These are phyloP conservation scores for Drosophila paulistorum DNA, from an alignment of 1,140 invertebrate species.

Conservation along the genomic window DNA sequence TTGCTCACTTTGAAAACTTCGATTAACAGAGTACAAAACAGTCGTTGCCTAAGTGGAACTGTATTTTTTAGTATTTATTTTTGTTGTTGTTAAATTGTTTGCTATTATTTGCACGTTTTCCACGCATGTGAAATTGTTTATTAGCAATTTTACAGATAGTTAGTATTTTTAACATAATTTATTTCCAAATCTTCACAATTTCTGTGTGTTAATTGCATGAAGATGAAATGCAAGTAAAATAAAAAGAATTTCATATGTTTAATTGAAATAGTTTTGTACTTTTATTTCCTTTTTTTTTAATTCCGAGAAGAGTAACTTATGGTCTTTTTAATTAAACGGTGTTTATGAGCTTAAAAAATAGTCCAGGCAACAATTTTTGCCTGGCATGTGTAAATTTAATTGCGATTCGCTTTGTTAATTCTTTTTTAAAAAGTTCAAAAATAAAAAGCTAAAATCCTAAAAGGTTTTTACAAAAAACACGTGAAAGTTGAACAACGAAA, in stretches of 20 bases:
- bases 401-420: too few species aligned
- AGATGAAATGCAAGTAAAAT: constrained; percentile 1
- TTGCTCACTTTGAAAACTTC: neutral
- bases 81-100: constrained; percentile 29
- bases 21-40: neutral
- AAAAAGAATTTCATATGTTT: neutral
- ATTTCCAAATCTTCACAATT: constrained; percentile 31
- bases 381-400: too few species aligned
- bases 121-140: constrained; percentile 35
- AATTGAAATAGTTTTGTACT: neutral
- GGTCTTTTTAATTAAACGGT: too few species aligned
- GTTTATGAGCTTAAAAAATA: too few species aligned
- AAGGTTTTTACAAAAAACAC: too few species aligned
- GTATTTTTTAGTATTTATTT: neutral
- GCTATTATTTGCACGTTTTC: constrained; percentile 68
- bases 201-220: constrained; percentile 34
- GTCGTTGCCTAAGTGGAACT: neutral
- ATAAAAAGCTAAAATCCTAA: too few species aligned
- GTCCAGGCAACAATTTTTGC: too few species aligned
- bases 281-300: too few species aligned
- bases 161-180: constrained; percentile 48
- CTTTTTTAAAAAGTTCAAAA: too few species aligned
- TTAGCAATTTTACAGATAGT: constrained; percentile 47
- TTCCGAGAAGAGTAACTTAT: too few species aligned
- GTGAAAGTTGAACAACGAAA: too few species aligned